Base-by-base conservation (phyloP, 2,888 invertebrate species). In the Sinelater perroti region DNA sequence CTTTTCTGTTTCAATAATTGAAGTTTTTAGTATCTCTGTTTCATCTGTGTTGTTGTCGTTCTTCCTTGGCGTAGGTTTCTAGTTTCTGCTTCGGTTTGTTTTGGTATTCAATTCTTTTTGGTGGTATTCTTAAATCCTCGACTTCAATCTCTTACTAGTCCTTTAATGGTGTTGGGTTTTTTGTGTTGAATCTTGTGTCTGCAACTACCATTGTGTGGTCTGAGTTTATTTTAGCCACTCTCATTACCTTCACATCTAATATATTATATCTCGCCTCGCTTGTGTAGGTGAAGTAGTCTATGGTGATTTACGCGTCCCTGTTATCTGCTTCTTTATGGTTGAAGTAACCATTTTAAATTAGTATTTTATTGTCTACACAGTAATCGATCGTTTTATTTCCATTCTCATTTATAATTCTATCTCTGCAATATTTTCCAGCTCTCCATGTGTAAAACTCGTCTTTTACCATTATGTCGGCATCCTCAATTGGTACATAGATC, bases 101-200 rank as follows among this genome's bases (percentile, higher is more conserved):
- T 36, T 8, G 17, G 13, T 36, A 36, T 36, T 16, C 16, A 17
- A n/a, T 17, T 17, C 18, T 36, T 36, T 36, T 36, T 36, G n/a
- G 3, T 16, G 36, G 10, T 11, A 8, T n/a, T 31, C 11, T 31
- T 31, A 31, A 10, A n/a, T 31, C 10, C 7, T 6, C 11, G 5
- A 31, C 11, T 31, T 31, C 10, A 31, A 31, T 31, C 10, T 31
- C 10, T 10, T 31, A 5, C n/a, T 36, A 36, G 3, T 18, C 16
- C 18, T 14, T 36, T 18, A 6, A 3, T 18, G 36, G 17, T 36
- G 18, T 8, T 17, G 4, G 8, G 4, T 40, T 40, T 10, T 13
- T 40, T 40, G 21, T 21, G 16, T 40, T 21, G 20, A 40, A 40
- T 21, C n/a, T 20, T 21, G 40, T 40, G 21, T 40, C 40, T 11